A percentile compares a stretch with the other conserved stretches of the same genome.
Conservation (phyloP, 2,888 invertebrate species). For the Orthonychiurus folsomi region DNA sequence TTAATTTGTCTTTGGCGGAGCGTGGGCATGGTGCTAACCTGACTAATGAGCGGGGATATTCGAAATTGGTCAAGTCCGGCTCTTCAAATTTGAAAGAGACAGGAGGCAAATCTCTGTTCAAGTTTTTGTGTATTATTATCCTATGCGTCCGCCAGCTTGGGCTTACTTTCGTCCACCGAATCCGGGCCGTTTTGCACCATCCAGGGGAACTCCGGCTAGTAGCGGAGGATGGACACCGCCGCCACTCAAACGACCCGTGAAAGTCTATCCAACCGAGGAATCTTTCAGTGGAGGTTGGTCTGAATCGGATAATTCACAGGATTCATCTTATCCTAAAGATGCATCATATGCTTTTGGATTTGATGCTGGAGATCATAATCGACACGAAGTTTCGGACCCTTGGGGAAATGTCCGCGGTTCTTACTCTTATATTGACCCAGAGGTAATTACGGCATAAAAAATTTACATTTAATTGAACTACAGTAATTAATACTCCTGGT, state of each 20-base stretch:
- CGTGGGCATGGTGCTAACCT: too few species aligned
- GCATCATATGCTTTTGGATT: conserved; percentile 35
- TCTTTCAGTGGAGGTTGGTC: neutral
- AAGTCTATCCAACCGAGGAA: conserved; percentile 8
- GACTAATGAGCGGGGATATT: neutral
- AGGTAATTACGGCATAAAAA: conserved; percentile 10
- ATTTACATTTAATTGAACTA: neutral
- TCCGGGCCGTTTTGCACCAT: conserved; percentile 13
- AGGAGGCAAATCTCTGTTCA: conserved; percentile 1
- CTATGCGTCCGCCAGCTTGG: conserved; percentile 16
- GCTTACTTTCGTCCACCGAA: conserved; percentile 21
- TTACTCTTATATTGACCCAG: conserved; percentile 31
- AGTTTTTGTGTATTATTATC: conserved; percentile 11
- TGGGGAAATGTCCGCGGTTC: conserved; percentile 30
- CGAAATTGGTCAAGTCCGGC: neutral
- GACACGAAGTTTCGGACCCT: conserved; percentile 26
- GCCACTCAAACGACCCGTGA: neutral
- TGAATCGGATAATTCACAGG: conserved; percentile 11
- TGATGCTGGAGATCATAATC: conserved; percentile 15
- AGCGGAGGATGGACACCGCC: neutral
- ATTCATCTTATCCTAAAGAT: conserved; percentile 22
- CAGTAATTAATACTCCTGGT: neutral
- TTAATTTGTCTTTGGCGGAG: too few species aligned
- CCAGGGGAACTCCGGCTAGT: neutral
- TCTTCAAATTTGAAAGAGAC: neutral